Base-by-base conservation (phyloP, 2,888 invertebrate species). In the Lymantria monacha region DNA sequence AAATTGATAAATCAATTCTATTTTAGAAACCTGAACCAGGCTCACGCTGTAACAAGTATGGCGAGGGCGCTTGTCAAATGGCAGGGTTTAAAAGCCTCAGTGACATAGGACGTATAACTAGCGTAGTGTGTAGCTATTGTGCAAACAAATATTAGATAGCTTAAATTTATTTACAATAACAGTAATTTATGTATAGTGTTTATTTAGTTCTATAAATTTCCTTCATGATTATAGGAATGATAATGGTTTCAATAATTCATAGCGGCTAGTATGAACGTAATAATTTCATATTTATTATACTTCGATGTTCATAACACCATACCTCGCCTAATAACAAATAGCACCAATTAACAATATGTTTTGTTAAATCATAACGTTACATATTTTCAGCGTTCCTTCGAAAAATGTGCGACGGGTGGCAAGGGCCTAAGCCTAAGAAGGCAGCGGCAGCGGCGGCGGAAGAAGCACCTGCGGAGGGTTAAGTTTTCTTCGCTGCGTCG, bases 321-420 rank as follows among this genome's bases (percentile, higher is more conserved):
- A 38, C 42, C 5, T 51, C 47, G 49, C 53, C 59, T 56, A 55
- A 56, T 69, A 60, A 67, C 64, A 51, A 50, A 43, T 48, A n/a
- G 10, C 7, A 14, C 40, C 1, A 30, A 10, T 30, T 42, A 44
- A 7, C 30, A 1, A 42, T 51, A 42, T n/a, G 11, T 45, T 30
- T 33, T 53, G 41, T 44, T 54, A 45, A 55, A 50, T n/a, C 11
- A 13, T 46, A 14, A 11, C 45, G 0, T 47, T 38, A 9, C 55
- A 48, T 22, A 5, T 59, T 64, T 78, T 41, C 92, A 96, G 96
- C 95, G 91, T 97, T 98, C 94, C 95, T 97, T 88, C 94, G 95
- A 92, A 95, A 94, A 93, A 95, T 97, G 94, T 95, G 95, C 88
- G 94, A 94, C 77, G 93, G 93, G 86, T 88, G 91, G 67, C 66